A percentile compares a stretch with the other conserved stretches of the same genome.
phyloP scores from a whole-genome alignment of 2,113 vertebrate genomes.

The Fulmarus glacialis region DNA sequence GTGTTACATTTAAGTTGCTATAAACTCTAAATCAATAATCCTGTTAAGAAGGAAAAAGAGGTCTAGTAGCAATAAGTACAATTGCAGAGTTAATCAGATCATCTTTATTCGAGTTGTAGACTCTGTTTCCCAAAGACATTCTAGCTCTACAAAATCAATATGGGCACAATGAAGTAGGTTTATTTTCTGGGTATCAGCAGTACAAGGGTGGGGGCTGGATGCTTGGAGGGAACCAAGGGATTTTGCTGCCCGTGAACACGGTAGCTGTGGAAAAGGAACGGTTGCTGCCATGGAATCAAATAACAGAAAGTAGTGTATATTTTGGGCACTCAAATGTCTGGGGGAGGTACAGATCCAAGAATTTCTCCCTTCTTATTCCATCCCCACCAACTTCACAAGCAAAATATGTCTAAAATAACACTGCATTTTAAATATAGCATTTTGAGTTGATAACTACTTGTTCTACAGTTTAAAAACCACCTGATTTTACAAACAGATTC shows the following conservation, averaged over 20 bases:
- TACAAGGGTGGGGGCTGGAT: neutral
- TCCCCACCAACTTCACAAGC: neutral
- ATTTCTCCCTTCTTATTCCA: neutral
- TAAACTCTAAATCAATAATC: constrained; percentile 61
- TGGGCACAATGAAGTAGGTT: neutral
- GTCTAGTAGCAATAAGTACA: constrained; percentile 43
- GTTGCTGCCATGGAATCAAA: neutral
- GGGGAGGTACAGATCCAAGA: neutral
- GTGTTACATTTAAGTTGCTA: neutral
- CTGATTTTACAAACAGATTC: neutral
- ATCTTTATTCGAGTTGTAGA: constrained; percentile 16
- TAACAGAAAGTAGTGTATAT: neutral
- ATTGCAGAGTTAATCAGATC: constrained; percentile 58
- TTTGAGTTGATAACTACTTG: neutral
- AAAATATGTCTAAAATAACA: neutral
- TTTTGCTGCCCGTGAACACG: neutral
- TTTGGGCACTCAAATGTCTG: neutral
- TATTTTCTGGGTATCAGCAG: neutral
- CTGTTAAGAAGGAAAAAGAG: constrained; percentile 29
- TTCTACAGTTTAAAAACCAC: neutral
- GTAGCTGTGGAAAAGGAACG: neutral
- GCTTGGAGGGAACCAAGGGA: neutral
- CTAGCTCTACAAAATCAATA: neutral
- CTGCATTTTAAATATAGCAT: neutral
- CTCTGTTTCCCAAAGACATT: neutral